Evolutionary conservation across 2,888 invertebrate genomes (phyloP), one percentile per base, ranked within the genome.

Genomic region (Keiferia lycopersicella): DNA sequence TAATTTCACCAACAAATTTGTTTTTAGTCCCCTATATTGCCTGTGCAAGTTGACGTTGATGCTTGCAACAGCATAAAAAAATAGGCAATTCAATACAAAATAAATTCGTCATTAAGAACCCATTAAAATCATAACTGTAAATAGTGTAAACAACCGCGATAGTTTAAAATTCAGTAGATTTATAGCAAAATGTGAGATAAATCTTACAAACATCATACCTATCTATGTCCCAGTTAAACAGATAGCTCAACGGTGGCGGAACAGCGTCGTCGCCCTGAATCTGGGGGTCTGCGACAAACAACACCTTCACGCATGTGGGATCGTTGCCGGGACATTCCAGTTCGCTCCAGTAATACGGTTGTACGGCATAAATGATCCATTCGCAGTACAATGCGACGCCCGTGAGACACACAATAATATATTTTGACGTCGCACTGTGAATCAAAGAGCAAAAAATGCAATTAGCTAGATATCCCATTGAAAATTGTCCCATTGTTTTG

Each of bases 251-350:
- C 58, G 93, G 92, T 63, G 93, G 91, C 2, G 94, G 87, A 63
- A 97, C 97, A 75, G 95, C 94, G 48, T 93, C 86, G 71, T 96
- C 94, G 0, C 98, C 99, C 71, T 98, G 94, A 66, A 99, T 94
- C 86, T 99, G 99, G 18, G 98, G 98, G 87, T 99, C 99, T 7
- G 98, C 97, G 62, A 97, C 95, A 61, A 96, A 92, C 60, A 96
- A 82, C 64, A 96, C 88, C 73, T 92, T 94, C 6, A 94, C 93
- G 71, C 95, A 95, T 64, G 92, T 90, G 0, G 70, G 62, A 41
- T 83, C 83, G n/a, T 77, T 66, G 7, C 71, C 64, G 71, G 75
- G 81, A 87, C 94, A 94, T 64, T 86, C 79, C 38, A 92, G 75
- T 16, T 84, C 80, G 61, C 88, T 84, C 84, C 94, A 88, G 67